Percentiles rank a stretch among this genome's conserved stretches.
These are phyloP conservation scores for Cardinalis cardinalis DNA, from an alignment of 2,113 vertebrate genomes.

Conservation along the genomic window DNA sequence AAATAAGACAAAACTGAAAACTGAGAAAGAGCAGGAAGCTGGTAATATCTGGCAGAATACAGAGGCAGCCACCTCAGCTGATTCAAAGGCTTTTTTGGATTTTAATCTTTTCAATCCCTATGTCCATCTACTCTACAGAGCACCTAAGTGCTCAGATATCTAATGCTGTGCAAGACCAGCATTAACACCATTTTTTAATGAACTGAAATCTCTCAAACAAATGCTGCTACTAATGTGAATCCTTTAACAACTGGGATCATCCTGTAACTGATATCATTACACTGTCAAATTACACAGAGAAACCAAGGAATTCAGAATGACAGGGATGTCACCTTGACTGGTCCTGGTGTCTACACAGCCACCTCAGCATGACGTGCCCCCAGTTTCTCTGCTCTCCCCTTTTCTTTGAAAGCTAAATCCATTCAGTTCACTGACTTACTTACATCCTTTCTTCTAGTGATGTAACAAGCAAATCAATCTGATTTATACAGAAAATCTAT, in stretches of 20 bases:
- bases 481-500: background rate
- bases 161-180: background rate
- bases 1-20: background rate
- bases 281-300: background rate
- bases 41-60: background rate
- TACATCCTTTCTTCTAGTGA: background rate
- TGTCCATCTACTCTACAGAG: background rate
- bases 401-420: background rate
- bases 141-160: background rate
- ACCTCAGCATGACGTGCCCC: background rate
- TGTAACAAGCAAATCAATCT: background rate
- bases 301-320: background rate
- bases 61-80: background rate
- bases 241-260: background rate
- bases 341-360: background rate
- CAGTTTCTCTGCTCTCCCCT: background rate
- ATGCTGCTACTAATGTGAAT: background rate
- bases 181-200: background rate
- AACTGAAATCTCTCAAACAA: background rate
- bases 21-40: background rate
- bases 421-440: background rate
- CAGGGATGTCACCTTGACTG: rapidly evolving
- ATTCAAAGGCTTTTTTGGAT: background rate
- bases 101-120: background rate
- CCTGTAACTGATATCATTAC: background rate